Percentiles rank a stretch among this genome's conserved stretches.
These are phyloP conservation scores for Lasioglossum pauxillum DNA, from an alignment of 2,888 invertebrate species.

Conservation along the genomic window DNA sequence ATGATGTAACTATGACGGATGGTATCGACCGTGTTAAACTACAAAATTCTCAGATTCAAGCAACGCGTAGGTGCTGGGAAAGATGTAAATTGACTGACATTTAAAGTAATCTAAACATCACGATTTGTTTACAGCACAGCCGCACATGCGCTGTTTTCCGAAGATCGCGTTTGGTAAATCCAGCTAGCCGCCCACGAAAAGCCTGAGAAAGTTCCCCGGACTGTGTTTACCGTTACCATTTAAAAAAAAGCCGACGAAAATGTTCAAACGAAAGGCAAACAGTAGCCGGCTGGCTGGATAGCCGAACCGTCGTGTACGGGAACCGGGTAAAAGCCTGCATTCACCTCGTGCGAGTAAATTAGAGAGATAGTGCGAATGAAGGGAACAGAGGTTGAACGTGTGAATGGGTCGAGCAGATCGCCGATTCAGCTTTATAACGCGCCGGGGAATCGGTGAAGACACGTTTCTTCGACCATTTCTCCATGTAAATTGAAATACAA, in stretches of 20 bases:
- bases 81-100: neutral
- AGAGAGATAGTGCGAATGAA: conserved; percentile 71
- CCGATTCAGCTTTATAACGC: conserved; percentile 56
- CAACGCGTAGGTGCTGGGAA: neutral
- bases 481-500: conserved; percentile 57
- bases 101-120: neutral
- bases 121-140: neutral
- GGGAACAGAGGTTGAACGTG: conserved; percentile 62
- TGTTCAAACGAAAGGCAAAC: conserved; percentile 66
- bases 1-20: neutral
- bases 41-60: neutral
- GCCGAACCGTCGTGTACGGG: conserved; percentile 23
- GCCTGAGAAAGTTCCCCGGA: conserved; percentile 1
- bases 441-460: conserved; percentile 25
- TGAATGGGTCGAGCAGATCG: conserved; percentile 60
- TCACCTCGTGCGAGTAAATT: conserved; percentile 61
- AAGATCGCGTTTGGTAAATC: neutral
- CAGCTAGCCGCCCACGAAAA: neutral
- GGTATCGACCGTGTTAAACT: neutral
- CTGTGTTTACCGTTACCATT: conserved; percentile 32
- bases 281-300: conserved; percentile 54
- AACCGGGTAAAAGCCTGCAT: conserved; percentile 48
- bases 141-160: neutral
- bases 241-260: conserved; percentile 12
- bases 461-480: conserved; percentile 21